Evolutionary conservation across 2,113 vertebrate species (phyloP), one percentile per base, ranked within the genome.

Genomic region (Gnathonemus longibarbis): DNA sequence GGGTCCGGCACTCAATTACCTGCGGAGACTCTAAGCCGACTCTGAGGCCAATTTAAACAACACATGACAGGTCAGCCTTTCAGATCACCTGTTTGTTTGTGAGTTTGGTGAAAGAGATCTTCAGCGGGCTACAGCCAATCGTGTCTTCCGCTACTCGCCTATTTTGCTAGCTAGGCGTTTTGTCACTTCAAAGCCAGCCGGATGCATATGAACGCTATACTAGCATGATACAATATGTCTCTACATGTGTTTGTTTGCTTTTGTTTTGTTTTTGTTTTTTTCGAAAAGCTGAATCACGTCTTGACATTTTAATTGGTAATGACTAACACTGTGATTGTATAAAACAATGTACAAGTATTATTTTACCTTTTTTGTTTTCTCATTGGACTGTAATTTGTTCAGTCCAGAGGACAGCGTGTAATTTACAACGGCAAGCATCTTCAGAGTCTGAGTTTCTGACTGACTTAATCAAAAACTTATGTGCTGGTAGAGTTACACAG

Each of bases 11-110:
- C 62, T 49, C 88, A 6, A 35, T 77, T 74, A 49, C 21, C n/a
- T 70, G n/a, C 27, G 24, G 88, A 88, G 87, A 70, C 87, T 13
- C 53, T 19, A 45, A 62, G 7, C 35, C 1, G 21, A n/a, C 7
- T 45, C 88, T 35, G 62, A 66, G 62, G 39, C 66, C 88, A 66
- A 89, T 89, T 89, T 48, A 35, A 49, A 89, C 88, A 88, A 31
- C 5, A 50, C 62, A 74, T 62, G 13, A 27, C 45, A 62, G 88
- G 88, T 35, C 24, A 19, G 45, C 5, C 62, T 35, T 46, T 35
- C 27, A 70, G 27, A 70, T 77, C 13, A 3, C 42, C 42, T 2
- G 62, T 89, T 88, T 88, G 46, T 70, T 89, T 89, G 46, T 74
- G 58, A 17, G 42, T 31, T 50, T 27, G 24, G 21, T 17, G 88